Conservation (phyloP, 2,888 invertebrate genomes). For the Boloria selene region DNA sequence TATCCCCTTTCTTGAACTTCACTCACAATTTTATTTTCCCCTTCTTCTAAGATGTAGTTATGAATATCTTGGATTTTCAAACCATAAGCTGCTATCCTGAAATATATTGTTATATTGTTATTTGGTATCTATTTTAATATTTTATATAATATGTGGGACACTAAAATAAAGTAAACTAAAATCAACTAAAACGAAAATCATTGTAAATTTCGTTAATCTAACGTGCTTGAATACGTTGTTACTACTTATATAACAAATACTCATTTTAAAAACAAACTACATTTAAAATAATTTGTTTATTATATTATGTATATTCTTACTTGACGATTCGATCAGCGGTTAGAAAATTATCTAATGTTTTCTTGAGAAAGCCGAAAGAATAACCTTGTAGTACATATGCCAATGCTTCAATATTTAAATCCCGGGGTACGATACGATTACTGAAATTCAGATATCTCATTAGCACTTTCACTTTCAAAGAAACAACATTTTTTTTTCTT, state of each 20-base stretch:
- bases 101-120: not conserved
- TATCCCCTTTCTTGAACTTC: not conserved
- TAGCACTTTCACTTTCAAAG: too few relatives aligned
- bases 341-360: slow-evolving; percentile 53
- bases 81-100: slow-evolving; percentile 60
- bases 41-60: slow-evolving; percentile 51
- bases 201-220: too few relatives aligned
- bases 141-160: too few relatives aligned
- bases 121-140: not conserved
- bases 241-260: too few relatives aligned
- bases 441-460: slow-evolving; percentile 45
- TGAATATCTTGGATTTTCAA: slow-evolving; percentile 54
- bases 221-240: too few relatives aligned
- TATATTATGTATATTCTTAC: slow-evolving; percentile 45
- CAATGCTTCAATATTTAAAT: slow-evolving; percentile 55
- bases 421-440: slow-evolving; percentile 54
- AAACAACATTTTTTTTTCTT: too few relatives aligned
- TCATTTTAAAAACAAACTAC: too few relatives aligned
- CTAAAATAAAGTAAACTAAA: too few relatives aligned
- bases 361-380: slow-evolving; percentile 54
- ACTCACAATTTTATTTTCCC: slow-evolving; percentile 51
- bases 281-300: too few relatives aligned
- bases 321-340: slow-evolving; percentile 52
- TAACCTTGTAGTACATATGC: slow-evolving; percentile 58
- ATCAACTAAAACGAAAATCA: too few relatives aligned